Evolutionary conservation across 2,113 vertebrate genomes (phyloP), one percentile per base, ranked within the genome.

Genomic region (Daubentonia madagascariensis): DNA sequence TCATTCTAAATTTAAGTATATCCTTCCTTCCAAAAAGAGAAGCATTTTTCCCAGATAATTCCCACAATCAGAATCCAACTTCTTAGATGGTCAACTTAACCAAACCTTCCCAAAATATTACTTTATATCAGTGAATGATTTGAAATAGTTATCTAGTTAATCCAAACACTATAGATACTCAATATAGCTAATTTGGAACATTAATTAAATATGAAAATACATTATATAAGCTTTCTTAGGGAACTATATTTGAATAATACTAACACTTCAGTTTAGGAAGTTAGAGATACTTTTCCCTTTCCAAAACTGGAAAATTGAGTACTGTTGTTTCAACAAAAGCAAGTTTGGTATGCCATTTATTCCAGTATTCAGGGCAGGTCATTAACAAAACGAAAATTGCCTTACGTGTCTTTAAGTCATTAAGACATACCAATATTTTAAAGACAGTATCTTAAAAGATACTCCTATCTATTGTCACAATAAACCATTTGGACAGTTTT

Each of bases 1-100:
- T 93, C 54, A 72, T 84, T 96, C 67, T 90, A 94, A 96, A 98
- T 97, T 92, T 97, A 96, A 97, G 79, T 45, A 30, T 11, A 89
- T 91, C 59, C 76, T 68, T 76, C 61, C 43, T 91, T 57, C 61
- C 3, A 1, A 95, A 97, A 94, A 83, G 18, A 68, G 61, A 96
- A 65, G 61, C n/a, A 11, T 67, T 96, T 95, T 89, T 83, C 57
- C 76, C 85, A 96, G 87, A 91, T 87, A 96, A 96, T 70, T 94
- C 37, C 32, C 78, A 85, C 17, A 23, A 96, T 72, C 94, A 97
- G 72, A 97, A 86, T 94, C 54, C 67, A 98, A 84, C 30, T 94
- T 96, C 61, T 48, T 63, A 92, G 59, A 96, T 35, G 9, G 61
- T 96, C 73, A 96, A 96, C 76, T 95, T 92, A 96, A 95, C 76